Base-by-base conservation (phyloP, 2,888 invertebrate genomes). In the Sialis fuliginosa region DNA sequence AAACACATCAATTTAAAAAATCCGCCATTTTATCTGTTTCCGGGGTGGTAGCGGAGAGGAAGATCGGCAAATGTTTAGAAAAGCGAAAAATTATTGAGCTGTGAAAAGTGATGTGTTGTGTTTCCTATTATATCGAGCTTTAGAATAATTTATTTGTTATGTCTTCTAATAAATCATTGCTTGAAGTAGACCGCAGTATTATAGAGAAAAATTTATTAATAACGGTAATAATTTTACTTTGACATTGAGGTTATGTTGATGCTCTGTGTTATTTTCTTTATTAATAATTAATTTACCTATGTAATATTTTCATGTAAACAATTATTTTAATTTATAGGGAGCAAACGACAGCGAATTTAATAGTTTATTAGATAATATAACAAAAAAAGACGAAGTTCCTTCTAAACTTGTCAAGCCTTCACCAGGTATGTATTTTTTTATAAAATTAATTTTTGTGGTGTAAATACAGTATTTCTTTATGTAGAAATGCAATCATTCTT, bases 371-470 rank as follows among this genome's bases (percentile, higher is more conserved):
- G 44, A 44, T 44, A 62, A 68, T 41, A 61, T 64, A 12, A 33
- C 34, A 32, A 62, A 67, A 2, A 67, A 69, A 49, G 59, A 67
- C 32, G 60, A 69, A 50, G 57, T 60, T 41, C 77, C 79, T 31
- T 74, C 71, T 2, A 76, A 77, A 59, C 63, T 77, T 48, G 73
- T 82, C 2, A 77, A 77, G 60, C 83, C 83, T 37, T 68, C 60
- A 50, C 78, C 82, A 62, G 83, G 83, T 81, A 69, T 66, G 55
- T 47, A 48, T 30, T 48, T 48, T 44, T 6, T 41, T 44, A 48
- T 39, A 46, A 9, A 9, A 33, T 41, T 30, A 39, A 44, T 40
- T 22, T 22, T 22, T 22, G 22, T 22, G 22, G 22, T 22, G 22
- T 22, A 22, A 22, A 22, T 22, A 22, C 22, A 22, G 22, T 22